phyloP scores from a whole-genome alignment of 2,797 vertebrate species.

The Rhodeus uyekii region DNA sequence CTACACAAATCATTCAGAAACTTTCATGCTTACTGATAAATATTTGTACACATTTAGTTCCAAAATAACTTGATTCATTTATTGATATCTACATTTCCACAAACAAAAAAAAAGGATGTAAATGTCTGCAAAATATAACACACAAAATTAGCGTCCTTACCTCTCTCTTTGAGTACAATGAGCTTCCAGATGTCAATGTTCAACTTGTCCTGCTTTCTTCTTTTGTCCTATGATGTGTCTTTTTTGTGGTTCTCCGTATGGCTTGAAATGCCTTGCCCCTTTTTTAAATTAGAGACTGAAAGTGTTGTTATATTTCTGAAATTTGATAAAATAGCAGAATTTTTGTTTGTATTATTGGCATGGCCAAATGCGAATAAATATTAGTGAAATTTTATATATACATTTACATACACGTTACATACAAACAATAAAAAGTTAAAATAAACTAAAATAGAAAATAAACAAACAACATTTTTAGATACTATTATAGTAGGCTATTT shows the following conservation, averaged over 20 bases:
- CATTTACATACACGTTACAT: background rate
- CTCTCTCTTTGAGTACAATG: background rate
- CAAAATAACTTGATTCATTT: background rate
- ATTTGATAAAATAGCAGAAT: background rate
- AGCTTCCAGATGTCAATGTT: slow-evolving; percentile 22
- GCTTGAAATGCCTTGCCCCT: background rate
- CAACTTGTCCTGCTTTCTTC: background rate
- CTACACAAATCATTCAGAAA: background rate
- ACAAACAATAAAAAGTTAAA: background rate
- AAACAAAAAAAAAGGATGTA: no score
- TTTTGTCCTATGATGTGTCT: slow-evolving; percentile 2
- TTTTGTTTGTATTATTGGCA: background rate
- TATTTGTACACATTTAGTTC: background rate
- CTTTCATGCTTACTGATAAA: background rate
- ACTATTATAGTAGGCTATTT: background rate
- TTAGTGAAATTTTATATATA: background rate
- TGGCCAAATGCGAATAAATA: background rate
- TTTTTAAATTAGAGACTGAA: background rate
- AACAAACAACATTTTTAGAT: no score
- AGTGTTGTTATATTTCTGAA: background rate
- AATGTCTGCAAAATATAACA: background rate
- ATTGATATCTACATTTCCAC: background rate
- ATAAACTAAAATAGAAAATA: background rate
- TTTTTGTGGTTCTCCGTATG: background rate
- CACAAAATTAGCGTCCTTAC: background rate